These are phyloP conservation scores for Menidia beryllina DNA, from an alignment of 2,113 vertebrate species.

Conservation along the genomic window DNA sequence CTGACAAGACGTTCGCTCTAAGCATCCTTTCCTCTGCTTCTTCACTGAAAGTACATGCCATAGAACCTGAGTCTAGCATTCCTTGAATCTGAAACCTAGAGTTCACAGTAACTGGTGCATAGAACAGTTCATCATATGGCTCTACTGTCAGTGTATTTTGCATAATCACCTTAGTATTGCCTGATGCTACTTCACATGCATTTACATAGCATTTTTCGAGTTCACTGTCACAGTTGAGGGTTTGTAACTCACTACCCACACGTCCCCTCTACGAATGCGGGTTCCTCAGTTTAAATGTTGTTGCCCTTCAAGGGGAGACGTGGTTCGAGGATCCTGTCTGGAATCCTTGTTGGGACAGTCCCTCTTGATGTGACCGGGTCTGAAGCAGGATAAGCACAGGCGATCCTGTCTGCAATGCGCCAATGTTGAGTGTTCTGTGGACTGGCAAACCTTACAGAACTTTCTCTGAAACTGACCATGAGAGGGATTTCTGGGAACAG, in stretches of 20 bases:
- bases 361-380: constrained; percentile 41
- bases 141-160: constrained; percentile 20
- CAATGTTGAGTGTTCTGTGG: constrained; percentile 34
- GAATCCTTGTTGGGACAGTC: constrained; percentile 15
- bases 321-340: neutral
- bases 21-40: neutral
- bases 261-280: constrained; percentile 23
- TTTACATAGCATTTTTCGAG: neutral
- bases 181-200: constrained; percentile 10
- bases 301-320: neutral
- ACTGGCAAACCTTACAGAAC: constrained; percentile 37
- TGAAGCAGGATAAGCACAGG: constrained; percentile 39
- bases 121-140: constrained; percentile 26
- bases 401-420: constrained; percentile 43
- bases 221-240: constrained; percentile 8
- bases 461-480: neutral
- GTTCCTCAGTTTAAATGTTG: constrained; percentile 43
- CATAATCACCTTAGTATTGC: neutral
- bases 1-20: neutral
- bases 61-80: constrained; percentile 39
- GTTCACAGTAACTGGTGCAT: constrained; percentile 20
- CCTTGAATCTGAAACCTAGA: neutral
- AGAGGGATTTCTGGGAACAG: too few species aligned
- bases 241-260: constrained; percentile 9
- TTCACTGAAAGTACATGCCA: constrained; percentile 38